These are phyloP conservation scores for Nomia melanderi DNA, from an alignment of 1,140 invertebrate genomes.

Conservation along the genomic window DNA sequence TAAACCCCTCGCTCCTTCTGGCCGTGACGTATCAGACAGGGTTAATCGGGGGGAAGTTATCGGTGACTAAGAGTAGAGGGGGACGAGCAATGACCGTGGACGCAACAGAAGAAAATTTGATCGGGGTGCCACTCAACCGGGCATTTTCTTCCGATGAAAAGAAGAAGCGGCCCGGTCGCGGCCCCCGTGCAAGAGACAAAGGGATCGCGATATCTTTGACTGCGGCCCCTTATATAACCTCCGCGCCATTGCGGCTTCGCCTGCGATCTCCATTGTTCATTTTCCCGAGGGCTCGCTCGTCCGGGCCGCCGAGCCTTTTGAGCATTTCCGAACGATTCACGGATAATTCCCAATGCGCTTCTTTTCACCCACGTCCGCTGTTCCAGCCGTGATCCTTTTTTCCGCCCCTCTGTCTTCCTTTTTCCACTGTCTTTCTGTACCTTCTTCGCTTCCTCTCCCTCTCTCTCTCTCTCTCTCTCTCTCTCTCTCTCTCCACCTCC, in stretches of 20 bases:
- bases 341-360: conserved; percentile 76
- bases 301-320: conserved; percentile 73
- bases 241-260: conserved; percentile 62
- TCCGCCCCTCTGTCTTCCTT: too few relatives aligned
- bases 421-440: too few relatives aligned
- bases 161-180: background rate
- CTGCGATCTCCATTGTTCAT: conserved; percentile 73
- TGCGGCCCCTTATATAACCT: conserved; percentile 56
- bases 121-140: conserved; percentile 7
- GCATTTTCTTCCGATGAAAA: conserved; percentile 27
- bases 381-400: conserved; percentile 17
- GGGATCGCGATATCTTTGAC: conserved; percentile 73
- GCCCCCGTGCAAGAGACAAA: conserved; percentile 66
- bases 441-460: background rate
- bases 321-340: conserved; percentile 74
- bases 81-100: background rate
- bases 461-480: background rate
- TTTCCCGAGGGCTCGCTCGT: conserved; percentile 72
- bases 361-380: conserved; percentile 52
- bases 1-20: background rate
- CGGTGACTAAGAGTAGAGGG: background rate
- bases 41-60: conserved; percentile 18
- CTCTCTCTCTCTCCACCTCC: background rate
- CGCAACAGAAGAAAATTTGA: conserved; percentile 23
- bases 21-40: background rate